A percentile compares a stretch with the other conserved stretches of the same genome.
These are phyloP conservation scores for Corella eumyota DNA, from an alignment of 23 tunicate genomes.

Conservation along the genomic window DNA sequence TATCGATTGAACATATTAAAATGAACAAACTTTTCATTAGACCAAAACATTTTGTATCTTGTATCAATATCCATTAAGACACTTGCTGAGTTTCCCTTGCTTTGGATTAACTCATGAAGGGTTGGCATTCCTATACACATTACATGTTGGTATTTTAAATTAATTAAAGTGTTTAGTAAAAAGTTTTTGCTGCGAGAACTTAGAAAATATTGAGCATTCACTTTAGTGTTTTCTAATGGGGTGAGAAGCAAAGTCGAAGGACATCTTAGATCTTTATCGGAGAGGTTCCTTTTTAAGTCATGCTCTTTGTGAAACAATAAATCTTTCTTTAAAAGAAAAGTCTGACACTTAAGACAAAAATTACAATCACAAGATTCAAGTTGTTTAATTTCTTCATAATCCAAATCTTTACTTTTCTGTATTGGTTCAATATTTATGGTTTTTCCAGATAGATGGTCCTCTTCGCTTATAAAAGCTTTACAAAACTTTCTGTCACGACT, in stretches of 20 bases:
- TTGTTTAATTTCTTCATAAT: no score
- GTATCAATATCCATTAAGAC: conserved; percentile 61
- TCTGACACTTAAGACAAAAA: no score
- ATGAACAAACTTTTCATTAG: conserved; percentile 24
- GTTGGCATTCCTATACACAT: conserved; percentile 83
- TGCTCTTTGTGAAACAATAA: neutral
- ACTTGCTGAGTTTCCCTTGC: conserved; percentile 13
- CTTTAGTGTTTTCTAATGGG: conserved; percentile 13
- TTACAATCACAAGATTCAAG: no score
- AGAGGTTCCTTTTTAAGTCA: neutral
- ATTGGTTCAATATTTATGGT: no score
- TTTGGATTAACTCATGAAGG: conserved; percentile 66
- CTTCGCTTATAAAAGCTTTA: no score
- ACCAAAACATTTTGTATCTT: conserved; percentile 50
- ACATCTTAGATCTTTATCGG: conserved; percentile 6
- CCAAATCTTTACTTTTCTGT: no score
- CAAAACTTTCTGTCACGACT: no score
- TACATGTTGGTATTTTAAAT: conserved; percentile 19
- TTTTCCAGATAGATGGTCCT: no score
- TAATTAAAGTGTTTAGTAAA: conserved; percentile 3
- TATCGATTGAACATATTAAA: conserved; percentile 84
- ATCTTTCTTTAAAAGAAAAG: no score
- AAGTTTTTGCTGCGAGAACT: conserved; percentile 18
- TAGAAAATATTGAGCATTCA: conserved; percentile 57
- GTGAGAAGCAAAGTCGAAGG: conserved; percentile 32